Conservation (phyloP, 2,888 invertebrate genomes). For the Therioaphis trifolii region DNA sequence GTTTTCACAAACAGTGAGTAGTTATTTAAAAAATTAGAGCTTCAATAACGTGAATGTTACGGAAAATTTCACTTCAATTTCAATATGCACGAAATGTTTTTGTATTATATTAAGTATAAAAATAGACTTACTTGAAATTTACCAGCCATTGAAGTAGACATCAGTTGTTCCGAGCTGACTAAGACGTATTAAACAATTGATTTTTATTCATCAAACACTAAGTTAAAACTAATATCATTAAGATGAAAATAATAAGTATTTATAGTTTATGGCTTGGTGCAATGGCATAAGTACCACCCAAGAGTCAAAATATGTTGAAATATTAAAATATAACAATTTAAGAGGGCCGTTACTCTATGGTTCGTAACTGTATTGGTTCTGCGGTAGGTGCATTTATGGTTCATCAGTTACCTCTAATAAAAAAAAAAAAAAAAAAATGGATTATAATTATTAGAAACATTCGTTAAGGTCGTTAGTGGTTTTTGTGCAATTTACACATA, state of each 20-base stretch:
- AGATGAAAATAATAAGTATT: neutral
- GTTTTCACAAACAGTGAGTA: no score
- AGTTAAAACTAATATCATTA: neutral
- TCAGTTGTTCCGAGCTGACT: neutral
- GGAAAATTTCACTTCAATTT: no score
- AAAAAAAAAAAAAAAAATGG: neutral
- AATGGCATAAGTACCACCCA: constrained; percentile 25
- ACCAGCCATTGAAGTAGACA: constrained; percentile 5
- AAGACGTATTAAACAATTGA: neutral
- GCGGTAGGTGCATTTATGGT: constrained; percentile 46
- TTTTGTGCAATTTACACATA: neutral
- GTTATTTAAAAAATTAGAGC: no score
- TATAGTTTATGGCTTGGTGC: neutral
- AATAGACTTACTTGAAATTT: neutral
- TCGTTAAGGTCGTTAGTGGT: constrained; percentile 15
- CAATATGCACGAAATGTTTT: no score
- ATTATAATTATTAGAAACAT: neutral
- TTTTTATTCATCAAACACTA: neutral
- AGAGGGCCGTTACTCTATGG: neutral
- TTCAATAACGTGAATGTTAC: no score
- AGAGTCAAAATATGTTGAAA: constrained; percentile 18
- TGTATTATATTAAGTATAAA: no score
- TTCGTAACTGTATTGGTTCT: constrained; percentile 22
- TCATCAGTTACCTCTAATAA: constrained; percentile 3
- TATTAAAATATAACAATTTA: neutral